Base-by-base conservation (phyloP, 2,888 invertebrate species). In the Drosophila merina region DNA sequence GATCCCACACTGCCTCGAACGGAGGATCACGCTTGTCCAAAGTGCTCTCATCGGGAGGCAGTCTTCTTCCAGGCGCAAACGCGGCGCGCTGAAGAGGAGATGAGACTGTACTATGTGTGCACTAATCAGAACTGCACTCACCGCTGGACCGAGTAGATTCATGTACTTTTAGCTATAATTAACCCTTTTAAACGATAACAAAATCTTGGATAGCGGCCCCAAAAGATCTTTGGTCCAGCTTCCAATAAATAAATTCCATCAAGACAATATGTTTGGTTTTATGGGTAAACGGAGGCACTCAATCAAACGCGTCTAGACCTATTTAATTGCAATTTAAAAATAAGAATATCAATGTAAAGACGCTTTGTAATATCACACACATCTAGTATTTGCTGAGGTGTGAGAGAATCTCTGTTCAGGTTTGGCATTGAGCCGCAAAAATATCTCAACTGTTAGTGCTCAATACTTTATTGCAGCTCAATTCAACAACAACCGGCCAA, bases 61-160 rank as follows among this genome's bases (percentile, higher is more conserved):
- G 99, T 99, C 5, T 99, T 99, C 92, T 99, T 99, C 92, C 98
- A 98, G 93, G 99, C 99, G 0, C 98, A 99, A 91, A 98, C 98
- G 0, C 93, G 98, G 73, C 94, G 98, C 83, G 99, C 99, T 88
- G 99, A 99, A 94, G 98, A 99, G 90, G 98, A 98, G 92, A 99
- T 99, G 99, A 94, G 98, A 91, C 93, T 99, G 45, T 99, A 99
- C 91, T 99, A 99, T 89, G 99, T 99, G 2, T 99, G 99, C 90
- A 98, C 98, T 0, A 96, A 96, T 92, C 94, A 94, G 60, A 96
- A 96, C 90, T 99, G 99, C 92, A 96, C 96, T 68, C 98, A 99
- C 92, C 94, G 98, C 79, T 99, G 98, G 98, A 99, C 98, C 63
- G 99, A 99, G 93, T 98, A 92, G 77, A 77, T 31, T 10, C 12